Conservation (phyloP, 2,888 invertebrate genomes). For the Drosophila niveifrons region DNA sequence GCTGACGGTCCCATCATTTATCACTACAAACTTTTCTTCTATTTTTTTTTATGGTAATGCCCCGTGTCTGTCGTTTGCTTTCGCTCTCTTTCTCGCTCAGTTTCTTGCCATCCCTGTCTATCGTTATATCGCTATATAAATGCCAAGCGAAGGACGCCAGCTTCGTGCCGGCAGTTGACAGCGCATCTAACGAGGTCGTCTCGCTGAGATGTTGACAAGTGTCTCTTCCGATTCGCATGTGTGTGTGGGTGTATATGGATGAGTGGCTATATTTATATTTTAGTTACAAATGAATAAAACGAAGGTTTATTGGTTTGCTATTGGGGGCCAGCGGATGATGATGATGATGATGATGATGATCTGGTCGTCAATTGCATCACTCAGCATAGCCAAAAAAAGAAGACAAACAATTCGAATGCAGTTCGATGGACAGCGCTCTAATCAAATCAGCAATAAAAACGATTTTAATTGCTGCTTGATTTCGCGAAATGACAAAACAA, state of each 20-base stretch:
- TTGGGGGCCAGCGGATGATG: slow-evolving; percentile 26
- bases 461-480: slow-evolving; percentile 13
- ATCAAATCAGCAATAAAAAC: slow-evolving; percentile 22
- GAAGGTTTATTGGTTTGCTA: slow-evolving; percentile 60
- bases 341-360: slow-evolving; percentile 22
- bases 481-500: background rate
- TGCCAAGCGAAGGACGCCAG: slow-evolving; percentile 55
- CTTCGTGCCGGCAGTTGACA: slow-evolving; percentile 47
- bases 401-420: slow-evolving; percentile 22
- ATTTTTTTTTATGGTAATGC: slow-evolving; percentile 53
- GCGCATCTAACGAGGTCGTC: slow-evolving; percentile 61
- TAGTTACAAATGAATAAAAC: slow-evolving; percentile 44
- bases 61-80: slow-evolving; percentile 14
- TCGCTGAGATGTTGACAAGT: slow-evolving; percentile 54
- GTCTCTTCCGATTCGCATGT: slow-evolving; percentile 19
- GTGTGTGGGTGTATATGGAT: slow-evolving; percentile 22
- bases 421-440: slow-evolving; percentile 4
- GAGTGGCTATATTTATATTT: slow-evolving; percentile 51
- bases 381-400: slow-evolving; percentile 17
- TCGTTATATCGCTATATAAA: slow-evolving; percentile 42
- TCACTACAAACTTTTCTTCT: slow-evolving; percentile 56
- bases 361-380: slow-evolving; percentile 35
- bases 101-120: slow-evolving; percentile 33
- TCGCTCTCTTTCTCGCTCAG: background rate
- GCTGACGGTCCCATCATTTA: slow-evolving; percentile 72